A percentile compares a stretch with the other conserved stretches of the same genome.
Conservation (phyloP, 2,797 vertebrate genomes). For the Protonibea diacanthus region DNA sequence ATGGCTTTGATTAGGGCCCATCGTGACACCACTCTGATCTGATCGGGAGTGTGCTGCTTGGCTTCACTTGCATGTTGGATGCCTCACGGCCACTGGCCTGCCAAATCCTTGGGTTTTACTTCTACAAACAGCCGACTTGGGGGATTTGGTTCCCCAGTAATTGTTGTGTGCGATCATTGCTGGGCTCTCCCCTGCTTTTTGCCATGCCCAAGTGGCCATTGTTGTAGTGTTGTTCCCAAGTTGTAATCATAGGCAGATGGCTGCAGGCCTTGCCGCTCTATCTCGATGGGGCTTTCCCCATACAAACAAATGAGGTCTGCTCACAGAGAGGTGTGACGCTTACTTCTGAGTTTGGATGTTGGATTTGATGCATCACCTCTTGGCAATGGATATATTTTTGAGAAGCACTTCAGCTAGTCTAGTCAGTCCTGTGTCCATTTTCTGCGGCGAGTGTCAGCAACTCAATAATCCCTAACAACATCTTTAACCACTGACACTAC, state of each 20-base stretch:
- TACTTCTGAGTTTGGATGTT: conserved; percentile 27
- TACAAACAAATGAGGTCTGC: conserved; percentile 53
- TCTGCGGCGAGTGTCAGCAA: background rate
- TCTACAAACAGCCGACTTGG: conserved; percentile 69
- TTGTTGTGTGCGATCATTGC: conserved; percentile 74
- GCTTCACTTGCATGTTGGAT: conserved; percentile 66
- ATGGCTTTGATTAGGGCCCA: conserved; percentile 72
- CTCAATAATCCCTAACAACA: background rate
- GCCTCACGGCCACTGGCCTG: conserved; percentile 55
- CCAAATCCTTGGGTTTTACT: conserved; percentile 77
- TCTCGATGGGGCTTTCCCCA: conserved; percentile 69
- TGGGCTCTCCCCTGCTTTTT: conserved; percentile 73
- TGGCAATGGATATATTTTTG: conserved; percentile 21
- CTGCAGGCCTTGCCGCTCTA: conserved; percentile 43
- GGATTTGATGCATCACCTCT: conserved; percentile 26
- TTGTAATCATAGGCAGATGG: conserved; percentile 82
- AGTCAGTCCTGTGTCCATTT: conserved; percentile 6
- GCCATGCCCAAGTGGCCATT: conserved; percentile 71
- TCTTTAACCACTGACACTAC: background rate
- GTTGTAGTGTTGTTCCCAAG: conserved; percentile 73
- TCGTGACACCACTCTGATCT: conserved; percentile 75
- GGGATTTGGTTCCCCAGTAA: conserved; percentile 76
- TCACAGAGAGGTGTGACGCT: conserved; percentile 48
- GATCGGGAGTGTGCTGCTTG: conserved; percentile 77
- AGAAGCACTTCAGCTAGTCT: conserved; percentile 6